phyloP scores from a whole-genome alignment of 2,888 invertebrate genomes.

The Hypercompe scribonia region DNA sequence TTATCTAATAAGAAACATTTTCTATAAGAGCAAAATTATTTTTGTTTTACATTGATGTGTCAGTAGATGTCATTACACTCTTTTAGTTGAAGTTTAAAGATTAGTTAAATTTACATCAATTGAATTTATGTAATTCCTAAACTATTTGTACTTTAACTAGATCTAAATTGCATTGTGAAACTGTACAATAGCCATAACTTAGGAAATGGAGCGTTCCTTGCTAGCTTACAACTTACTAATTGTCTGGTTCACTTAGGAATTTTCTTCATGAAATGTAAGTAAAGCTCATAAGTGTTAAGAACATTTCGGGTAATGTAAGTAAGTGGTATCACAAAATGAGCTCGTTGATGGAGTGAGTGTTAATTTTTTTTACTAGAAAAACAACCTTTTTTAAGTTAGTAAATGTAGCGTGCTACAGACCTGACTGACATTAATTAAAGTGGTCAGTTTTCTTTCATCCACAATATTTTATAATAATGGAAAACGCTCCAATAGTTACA shows the following conservation, averaged over 20 bases:
- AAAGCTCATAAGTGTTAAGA: constrained; percentile 83
- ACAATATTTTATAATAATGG: constrained; percentile 81
- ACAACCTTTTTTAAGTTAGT: constrained; percentile 80
- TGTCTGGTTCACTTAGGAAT: constrained; percentile 76
- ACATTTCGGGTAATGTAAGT: constrained; percentile 84
- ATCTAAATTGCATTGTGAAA: constrained; percentile 85
- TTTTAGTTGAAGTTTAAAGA: constrained; percentile 79
- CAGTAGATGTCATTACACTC: constrained; percentile 81
- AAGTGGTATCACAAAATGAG: constrained; percentile 83
- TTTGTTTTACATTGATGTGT: constrained; percentile 80
- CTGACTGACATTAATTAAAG: constrained; percentile 80
- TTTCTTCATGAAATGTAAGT: constrained; percentile 81
- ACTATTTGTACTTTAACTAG: constrained; percentile 86
- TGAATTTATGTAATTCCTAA: constrained; percentile 83
- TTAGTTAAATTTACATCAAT: constrained; percentile 85
- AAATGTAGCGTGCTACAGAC: constrained; percentile 82
- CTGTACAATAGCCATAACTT: constrained; percentile 84
- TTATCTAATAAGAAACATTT: constrained; percentile 78
- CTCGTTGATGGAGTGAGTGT: constrained; percentile 84
- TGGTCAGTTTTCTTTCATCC: constrained; percentile 86
- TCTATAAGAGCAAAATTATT: constrained; percentile 80
- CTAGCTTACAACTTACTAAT: constrained; percentile 73
- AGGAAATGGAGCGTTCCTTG: constrained; percentile 83
- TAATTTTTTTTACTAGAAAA: constrained; percentile 81
- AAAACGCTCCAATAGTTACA: constrained; percentile 82